phyloP scores from a whole-genome alignment of 2,113 vertebrate species.

The Gadus macrocephalus region DNA sequence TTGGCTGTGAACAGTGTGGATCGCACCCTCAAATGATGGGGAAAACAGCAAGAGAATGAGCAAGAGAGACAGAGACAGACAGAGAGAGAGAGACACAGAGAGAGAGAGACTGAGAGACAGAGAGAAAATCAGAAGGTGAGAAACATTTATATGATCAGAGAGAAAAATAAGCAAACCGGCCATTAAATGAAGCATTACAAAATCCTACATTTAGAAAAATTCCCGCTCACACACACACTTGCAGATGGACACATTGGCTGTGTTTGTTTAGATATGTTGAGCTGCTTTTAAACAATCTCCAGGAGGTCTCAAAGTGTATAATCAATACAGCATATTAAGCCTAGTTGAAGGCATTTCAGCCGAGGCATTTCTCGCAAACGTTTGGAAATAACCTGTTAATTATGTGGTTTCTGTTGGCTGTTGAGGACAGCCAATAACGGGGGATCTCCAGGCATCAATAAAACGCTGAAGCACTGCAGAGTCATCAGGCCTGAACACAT shows the following conservation, averaged over 20 bases:
- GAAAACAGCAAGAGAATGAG: constrained; percentile 15
- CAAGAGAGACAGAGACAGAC: constrained; percentile 5
- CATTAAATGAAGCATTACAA: too few relatives aligned
- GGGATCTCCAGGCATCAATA: constrained; percentile 45
- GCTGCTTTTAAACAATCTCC: too few relatives aligned
- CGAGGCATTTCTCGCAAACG: not conserved
- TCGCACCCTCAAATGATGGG: constrained; percentile 38
- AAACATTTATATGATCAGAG: not conserved
- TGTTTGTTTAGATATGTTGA: not conserved
- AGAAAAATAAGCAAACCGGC: not conserved
- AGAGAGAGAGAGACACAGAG: not conserved
- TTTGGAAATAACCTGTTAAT: constrained; percentile 18
- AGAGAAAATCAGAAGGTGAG: not conserved
- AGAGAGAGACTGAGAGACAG: not conserved
- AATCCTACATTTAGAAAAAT: too few relatives aligned
- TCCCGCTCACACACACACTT: too few relatives aligned
- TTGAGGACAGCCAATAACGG: constrained; percentile 41
- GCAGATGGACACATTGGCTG: not conserved
- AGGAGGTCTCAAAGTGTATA: not conserved
- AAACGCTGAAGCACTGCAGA: constrained; percentile 51
- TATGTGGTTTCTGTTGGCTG: constrained; percentile 31
- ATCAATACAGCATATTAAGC: constrained; percentile 12
- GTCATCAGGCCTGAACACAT: constrained; percentile 22
- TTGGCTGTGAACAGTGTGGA: constrained; percentile 1
- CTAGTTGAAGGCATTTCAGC: constrained; percentile 7